Evolutionary conservation across 2,797 vertebrate genomes (phyloP).

Genomic region (Enteromius unitaeniatus): DNA sequence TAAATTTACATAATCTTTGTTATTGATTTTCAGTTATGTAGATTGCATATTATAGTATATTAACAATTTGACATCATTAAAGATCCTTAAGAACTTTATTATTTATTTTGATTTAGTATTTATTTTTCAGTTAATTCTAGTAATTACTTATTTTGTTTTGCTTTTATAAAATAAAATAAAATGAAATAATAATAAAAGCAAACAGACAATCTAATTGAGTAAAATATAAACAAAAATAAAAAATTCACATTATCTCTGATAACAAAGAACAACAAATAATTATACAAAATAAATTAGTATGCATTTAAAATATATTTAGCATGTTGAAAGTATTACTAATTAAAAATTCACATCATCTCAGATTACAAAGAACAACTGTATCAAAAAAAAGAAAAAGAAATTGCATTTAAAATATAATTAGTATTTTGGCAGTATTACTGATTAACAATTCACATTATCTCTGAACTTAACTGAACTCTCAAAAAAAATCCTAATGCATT

Average conservation of each 20-base stretch:
- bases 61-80: background rate
- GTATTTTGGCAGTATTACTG: too few relatives aligned
- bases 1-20: background rate
- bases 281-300: too few relatives aligned
- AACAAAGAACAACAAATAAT: too few relatives aligned
- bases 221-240: background rate
- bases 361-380: too few relatives aligned
- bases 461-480: background rate
- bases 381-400: too few relatives aligned
- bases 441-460: background rate
- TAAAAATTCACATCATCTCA: too few relatives aligned
- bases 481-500: too few relatives aligned
- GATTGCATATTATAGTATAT: background rate
- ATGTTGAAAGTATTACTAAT: too few relatives aligned
- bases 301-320: too few relatives aligned
- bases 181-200: background rate
- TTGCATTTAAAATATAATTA: too few relatives aligned
- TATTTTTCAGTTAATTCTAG: background rate
- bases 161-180: background rate
- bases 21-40: background rate
- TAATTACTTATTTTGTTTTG: background rate
- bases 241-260: too few relatives aligned
- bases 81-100: background rate
- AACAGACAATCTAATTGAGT: background rate
- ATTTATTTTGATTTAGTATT: background rate